Evolutionary conservation across 2,797 vertebrate species (phyloP), one percentile per base, ranked within the genome.

Genomic region (Hydrophis major): DNA sequence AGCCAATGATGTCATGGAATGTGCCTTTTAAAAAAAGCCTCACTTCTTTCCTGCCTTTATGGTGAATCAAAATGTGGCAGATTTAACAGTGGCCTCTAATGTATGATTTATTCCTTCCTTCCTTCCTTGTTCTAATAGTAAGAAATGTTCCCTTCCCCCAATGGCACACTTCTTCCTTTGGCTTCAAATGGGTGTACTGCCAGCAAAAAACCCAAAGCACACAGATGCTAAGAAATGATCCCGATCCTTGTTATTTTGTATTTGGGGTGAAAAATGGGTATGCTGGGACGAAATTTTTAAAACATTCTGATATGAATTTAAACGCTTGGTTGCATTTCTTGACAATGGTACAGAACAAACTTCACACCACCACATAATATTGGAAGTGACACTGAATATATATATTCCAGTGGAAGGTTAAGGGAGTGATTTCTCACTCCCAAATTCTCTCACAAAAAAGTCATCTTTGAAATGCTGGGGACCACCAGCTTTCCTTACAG

Each of bases 21-120:
- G 87, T 28, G 91, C 91, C 94, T 92, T 56, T 66, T 90, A 92
- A 94, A 95, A 66, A 69, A 74, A 74, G 18, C 94, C 95, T 97
- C 94, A 89, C 11, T 20, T 88, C 89, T 94, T 95, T 95, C 94
- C 93, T 91, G 91, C 94, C 83, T 91, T 95, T 93, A 0, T 63
- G 94, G 94, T 86, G 94, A 94, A 94, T 90, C 88, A 95, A 89
- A 92, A 93, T 93, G 94, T 95, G 93, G 96, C 93, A 83, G 95
- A 95, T 93, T 78, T 59, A 74, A 94, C 94, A 92, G 91, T 88
- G 4, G 91, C 94, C 95, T 95, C 88, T 27, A 0, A 94, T 96
- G 94, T 32, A 94, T 95, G 93, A 20, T 86, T 96, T 95, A 94
- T 57, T 95, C 95, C 96, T 93, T 89, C 87, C 96, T 93, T 89